Conservation (phyloP, 2,797 vertebrate species). For the Premnoplex brunnescens region DNA sequence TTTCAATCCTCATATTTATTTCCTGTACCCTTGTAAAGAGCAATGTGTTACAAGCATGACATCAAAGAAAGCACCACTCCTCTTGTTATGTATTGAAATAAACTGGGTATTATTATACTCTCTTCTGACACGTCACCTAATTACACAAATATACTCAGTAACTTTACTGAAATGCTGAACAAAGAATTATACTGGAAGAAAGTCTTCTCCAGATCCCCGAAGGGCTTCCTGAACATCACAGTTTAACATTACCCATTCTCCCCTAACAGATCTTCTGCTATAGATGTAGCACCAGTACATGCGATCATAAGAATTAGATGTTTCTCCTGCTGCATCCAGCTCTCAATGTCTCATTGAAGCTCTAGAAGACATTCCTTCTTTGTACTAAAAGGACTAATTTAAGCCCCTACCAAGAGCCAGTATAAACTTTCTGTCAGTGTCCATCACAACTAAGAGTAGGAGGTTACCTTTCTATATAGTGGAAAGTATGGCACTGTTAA, state of each 20-base stretch:
- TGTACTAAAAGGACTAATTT: background rate
- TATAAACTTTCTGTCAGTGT: background rate
- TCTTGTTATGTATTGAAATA: background rate
- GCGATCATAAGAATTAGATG: background rate
- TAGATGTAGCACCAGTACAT: background rate
- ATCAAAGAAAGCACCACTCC: conserved; percentile 28
- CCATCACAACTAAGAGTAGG: conserved; percentile 58
- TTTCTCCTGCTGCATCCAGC: background rate
- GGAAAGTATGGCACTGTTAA: conserved; percentile 34
- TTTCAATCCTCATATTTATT: background rate
- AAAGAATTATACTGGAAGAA: background rate
- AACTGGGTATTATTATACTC: background rate
- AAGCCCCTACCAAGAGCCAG: background rate
- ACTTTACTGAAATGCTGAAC: background rate
- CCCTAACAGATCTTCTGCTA: background rate
- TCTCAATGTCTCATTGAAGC: background rate
- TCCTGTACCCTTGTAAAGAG: background rate
- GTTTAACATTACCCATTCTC: background rate
- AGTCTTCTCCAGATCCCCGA: background rate
- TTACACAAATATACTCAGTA: background rate
- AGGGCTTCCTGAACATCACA: background rate
- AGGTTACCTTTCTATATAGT: conserved; percentile 24
- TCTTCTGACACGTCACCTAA: background rate
- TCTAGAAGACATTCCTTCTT: background rate
- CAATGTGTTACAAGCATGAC: background rate